Evolutionary conservation across 2,888 invertebrate genomes (phyloP).

Genomic region (Notocelia uddmanniana): DNA sequence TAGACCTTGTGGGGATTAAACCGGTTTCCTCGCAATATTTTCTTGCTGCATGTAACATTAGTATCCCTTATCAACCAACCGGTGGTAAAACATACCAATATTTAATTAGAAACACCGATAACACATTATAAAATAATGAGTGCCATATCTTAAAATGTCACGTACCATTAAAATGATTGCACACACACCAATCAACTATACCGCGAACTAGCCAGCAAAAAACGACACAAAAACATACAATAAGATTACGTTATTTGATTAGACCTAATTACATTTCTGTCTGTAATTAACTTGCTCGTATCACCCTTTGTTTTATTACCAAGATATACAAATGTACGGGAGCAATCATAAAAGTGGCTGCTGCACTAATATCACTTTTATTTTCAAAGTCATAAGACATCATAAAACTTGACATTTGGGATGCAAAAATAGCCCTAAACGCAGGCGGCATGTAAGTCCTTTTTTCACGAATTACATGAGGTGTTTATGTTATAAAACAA

Average conservation of each 20-base stretch:
- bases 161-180: constrained; percentile 28
- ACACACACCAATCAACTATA: constrained; percentile 23
- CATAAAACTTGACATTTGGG: not conserved
- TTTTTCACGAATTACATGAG: not conserved
- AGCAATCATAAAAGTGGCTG: constrained; percentile 32
- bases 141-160: constrained; percentile 31
- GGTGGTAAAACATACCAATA: constrained; percentile 5
- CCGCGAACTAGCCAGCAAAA: constrained; percentile 47
- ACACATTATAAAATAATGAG: constrained; percentile 28
- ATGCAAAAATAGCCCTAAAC: not conserved
- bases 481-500: not conserved
- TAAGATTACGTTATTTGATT: constrained; percentile 83
- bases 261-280: constrained; percentile 83
- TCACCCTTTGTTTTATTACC: constrained; percentile 83
- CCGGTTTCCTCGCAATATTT: too few species aligned
- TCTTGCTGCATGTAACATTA: too few species aligned
- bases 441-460: constrained; percentile 1
- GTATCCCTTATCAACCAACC: constrained; percentile 4
- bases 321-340: constrained; percentile 58
- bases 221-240: constrained; percentile 68
- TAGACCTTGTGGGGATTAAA: too few species aligned
- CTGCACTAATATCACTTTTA: constrained; percentile 18
- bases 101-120: constrained; percentile 30
- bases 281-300: constrained; percentile 81
- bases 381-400: constrained; percentile 5